Evolutionary conservation across 2,797 vertebrate species (phyloP).

Genomic region (Karalla daura): DNA sequence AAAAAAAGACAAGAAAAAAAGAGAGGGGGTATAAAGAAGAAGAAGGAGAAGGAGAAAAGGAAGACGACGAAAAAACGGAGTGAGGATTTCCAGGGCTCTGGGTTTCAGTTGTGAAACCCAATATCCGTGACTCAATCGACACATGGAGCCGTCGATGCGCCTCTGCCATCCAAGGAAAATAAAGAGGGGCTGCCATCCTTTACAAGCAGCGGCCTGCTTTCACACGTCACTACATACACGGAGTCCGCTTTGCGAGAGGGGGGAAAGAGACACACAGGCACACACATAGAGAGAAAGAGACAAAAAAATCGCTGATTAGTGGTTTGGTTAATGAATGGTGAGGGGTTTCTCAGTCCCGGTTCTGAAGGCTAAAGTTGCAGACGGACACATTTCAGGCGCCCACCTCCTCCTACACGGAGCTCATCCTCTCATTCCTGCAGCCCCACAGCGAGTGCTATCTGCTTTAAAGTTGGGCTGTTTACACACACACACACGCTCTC

Average conservation of each 20-base stretch:
- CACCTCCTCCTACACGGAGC: slow-evolving; percentile 86
- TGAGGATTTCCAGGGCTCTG: slow-evolving; percentile 49
- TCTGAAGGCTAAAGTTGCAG: slow-evolving; percentile 84
- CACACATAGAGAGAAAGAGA: neutral
- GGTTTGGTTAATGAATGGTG: slow-evolving; percentile 76
- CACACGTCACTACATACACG: slow-evolving; percentile 49
- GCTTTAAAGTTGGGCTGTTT: slow-evolving; percentile 85
- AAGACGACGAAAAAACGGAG: no score
- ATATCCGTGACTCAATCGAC: slow-evolving; percentile 67
- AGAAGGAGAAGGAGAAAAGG: no score
- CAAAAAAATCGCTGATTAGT: slow-evolving; percentile 47
- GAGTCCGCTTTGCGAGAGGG: slow-evolving; percentile 42
- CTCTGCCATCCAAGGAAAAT: slow-evolving; percentile 57
- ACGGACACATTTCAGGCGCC: slow-evolving; percentile 89
- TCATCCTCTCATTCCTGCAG: slow-evolving; percentile 82
- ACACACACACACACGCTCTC: slow-evolving; percentile 54
- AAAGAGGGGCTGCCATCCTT: slow-evolving; percentile 39
- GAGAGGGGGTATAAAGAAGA: no score
- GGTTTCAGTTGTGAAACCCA: slow-evolving; percentile 65
- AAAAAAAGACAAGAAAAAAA: no score
- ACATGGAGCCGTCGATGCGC: slow-evolving; percentile 49
- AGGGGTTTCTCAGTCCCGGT: slow-evolving; percentile 39
- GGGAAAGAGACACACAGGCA: neutral
- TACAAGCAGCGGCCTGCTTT: slow-evolving; percentile 53
- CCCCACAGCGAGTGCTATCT: slow-evolving; percentile 82